Base-by-base conservation (phyloP, 2,888 invertebrate genomes). In the Aleiodes alternator region DNA sequence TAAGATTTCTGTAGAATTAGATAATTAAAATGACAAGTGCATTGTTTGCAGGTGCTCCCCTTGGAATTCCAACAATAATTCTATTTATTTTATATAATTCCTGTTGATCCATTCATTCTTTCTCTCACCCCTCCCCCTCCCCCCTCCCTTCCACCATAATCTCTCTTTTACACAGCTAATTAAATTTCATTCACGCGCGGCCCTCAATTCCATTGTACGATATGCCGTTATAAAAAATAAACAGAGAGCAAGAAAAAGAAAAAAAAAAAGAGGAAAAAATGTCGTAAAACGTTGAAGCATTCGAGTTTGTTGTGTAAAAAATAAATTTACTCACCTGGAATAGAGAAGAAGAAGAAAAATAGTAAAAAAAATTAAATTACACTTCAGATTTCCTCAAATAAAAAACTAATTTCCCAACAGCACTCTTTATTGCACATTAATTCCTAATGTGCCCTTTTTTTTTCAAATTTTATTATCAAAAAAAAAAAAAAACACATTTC, bases 1-100 rank as follows among this genome's bases (percentile, higher is more conserved):
- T 43, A 8, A 14, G 43, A 12, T 43, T 38, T 61, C 7, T 61
- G 34, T 61, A 43, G 61, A 55, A 72, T 77, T 79, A 78, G 53
- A 76, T 73, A 53, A 75, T 16, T 70, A 72, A 73, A 76, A 69
- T 72, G 84, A 81, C 78, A 81, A 78, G 77, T 83, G 80, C 84
- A 84, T 84, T 84, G 84, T 84, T 81, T 81, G 82, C 85, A 84
- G 81, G 80, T 84, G 85, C 61, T 81, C 74, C 73, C 72, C 64
- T 55, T 79, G 82, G 82, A 84, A 83, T 78, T 77, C 38, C 6
- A 34, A 51, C 76, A 76, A 77, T 78, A 73, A 64, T 74, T 74
- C 72, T 78, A 75, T 79, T 78, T 80, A 83, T 66, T 55, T 43
- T 66, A 56, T 59, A 50, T 69, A 12, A 50, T 69, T 50, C 59